A percentile compares a stretch with the other conserved stretches of the same genome.
Evolutionary conservation across 2,797 vertebrate species (phyloP).

Genomic region (Platyrinchus mystaceus): DNA sequence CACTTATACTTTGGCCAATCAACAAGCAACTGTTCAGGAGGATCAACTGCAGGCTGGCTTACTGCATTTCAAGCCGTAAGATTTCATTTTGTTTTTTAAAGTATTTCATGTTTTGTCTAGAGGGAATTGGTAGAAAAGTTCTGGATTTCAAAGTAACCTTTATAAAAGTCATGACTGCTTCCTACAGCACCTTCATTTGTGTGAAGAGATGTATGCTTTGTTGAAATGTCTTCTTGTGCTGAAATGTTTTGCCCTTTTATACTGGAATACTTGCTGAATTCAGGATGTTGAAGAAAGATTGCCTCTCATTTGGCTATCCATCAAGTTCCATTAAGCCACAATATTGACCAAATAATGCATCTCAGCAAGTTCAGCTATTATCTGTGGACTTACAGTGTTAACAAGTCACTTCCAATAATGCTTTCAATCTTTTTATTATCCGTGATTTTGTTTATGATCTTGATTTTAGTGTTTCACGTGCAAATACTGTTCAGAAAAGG

Average conservation of each 20-base stretch:
- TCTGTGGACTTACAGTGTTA: background rate
- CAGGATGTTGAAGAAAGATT: background rate
- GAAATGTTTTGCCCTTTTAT: background rate
- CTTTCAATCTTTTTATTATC: background rate
- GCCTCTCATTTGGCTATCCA: background rate
- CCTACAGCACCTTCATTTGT: background rate
- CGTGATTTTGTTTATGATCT: background rate
- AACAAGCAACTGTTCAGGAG: conserved; percentile 89
- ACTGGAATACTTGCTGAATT: background rate
- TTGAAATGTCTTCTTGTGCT: background rate
- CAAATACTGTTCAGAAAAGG: background rate
- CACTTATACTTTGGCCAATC: conserved; percentile 87
- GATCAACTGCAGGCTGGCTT: conserved; percentile 91
- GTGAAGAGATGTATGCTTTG: background rate
- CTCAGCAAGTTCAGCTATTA: background rate
- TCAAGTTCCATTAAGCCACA: background rate
- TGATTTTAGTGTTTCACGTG: background rate
- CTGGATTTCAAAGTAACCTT: background rate
- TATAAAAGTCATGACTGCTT: background rate
- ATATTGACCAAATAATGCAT: background rate
- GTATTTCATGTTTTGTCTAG: background rate
- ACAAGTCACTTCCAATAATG: background rate
- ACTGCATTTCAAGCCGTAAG: conserved; percentile 94
- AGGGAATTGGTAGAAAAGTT: background rate
- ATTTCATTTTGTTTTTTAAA: background rate